Evolutionary conservation across 2,888 invertebrate species (phyloP).

Genomic region (Rutpela maculata): DNA sequence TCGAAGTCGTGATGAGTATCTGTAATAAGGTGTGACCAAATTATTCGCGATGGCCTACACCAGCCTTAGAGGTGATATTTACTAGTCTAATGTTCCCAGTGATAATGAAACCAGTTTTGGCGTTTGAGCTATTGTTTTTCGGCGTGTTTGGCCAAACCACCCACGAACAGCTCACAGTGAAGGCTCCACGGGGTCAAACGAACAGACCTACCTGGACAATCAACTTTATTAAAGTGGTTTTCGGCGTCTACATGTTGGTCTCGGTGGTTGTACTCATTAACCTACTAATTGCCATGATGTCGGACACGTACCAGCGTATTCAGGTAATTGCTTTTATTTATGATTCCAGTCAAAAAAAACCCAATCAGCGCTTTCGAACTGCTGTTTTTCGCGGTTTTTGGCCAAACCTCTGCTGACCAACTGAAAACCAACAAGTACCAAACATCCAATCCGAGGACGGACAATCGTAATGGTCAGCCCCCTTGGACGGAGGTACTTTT

Average conservation of each 20-base stretch:
- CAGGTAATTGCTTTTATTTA: slow-evolving; percentile 84
- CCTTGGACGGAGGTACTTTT: slow-evolving; percentile 90
- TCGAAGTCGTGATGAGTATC: slow-evolving; percentile 49
- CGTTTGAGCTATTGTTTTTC: slow-evolving; percentile 98
- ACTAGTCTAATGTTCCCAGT: slow-evolving; percentile 76
- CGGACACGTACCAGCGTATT: slow-evolving; percentile 99
- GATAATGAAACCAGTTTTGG: slow-evolving; percentile 91
- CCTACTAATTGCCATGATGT: slow-evolving; percentile 99
- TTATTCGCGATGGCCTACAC: background rate
- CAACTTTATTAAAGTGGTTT: slow-evolving; percentile 92
- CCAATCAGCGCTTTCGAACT: slow-evolving; percentile 96
- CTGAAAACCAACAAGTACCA: slow-evolving; percentile 82
- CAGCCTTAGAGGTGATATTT: slow-evolving; percentile 36
- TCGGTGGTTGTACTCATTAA: slow-evolving; percentile 98
- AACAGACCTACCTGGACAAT: slow-evolving; percentile 90
- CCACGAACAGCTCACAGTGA: slow-evolving; percentile 82
- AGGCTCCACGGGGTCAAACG: slow-evolving; percentile 83
- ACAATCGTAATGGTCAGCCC: slow-evolving; percentile 77
- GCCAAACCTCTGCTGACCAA: slow-evolving; percentile 90
- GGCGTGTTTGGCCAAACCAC: slow-evolving; percentile 97
- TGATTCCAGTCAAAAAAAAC: slow-evolving; percentile 92
- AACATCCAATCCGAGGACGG: slow-evolving; percentile 69
- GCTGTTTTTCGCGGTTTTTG: slow-evolving; percentile 99
- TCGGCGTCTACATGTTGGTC: slow-evolving; percentile 98
- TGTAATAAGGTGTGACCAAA: slow-evolving; percentile 45